Conservation (phyloP, 2,797 vertebrate species). For the Macropodus opercularis region DNA sequence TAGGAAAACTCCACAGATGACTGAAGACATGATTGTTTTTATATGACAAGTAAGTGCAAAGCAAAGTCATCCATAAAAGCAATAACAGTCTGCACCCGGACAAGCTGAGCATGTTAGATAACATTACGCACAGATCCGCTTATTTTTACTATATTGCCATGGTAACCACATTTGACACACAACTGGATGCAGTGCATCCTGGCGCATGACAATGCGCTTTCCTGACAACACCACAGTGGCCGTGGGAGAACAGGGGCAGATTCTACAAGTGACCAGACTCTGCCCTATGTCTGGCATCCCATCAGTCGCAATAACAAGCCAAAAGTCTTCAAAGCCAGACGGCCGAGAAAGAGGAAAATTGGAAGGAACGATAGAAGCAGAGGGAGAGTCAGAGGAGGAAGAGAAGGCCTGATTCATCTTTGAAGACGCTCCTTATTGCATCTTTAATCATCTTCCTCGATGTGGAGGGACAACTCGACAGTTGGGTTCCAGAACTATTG, state of each 20-base stretch:
- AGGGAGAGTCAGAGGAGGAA: slow-evolving; percentile 22
- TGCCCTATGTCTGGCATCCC: slow-evolving; percentile 18
- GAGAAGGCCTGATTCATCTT: slow-evolving; percentile 71
- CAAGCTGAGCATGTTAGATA: background rate
- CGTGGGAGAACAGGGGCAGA: slow-evolving; percentile 6
- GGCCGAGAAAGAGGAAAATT: slow-evolving; percentile 17
- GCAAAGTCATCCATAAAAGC: background rate
- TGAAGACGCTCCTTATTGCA: slow-evolving; percentile 72
- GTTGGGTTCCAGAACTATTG: slow-evolving; percentile 59
- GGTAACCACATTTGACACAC: slow-evolving; percentile 45
- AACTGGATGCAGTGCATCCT: background rate
- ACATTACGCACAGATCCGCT: slow-evolving; percentile 14
- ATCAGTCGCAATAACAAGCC: slow-evolving; percentile 46
- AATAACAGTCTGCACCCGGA: slow-evolving; percentile 11
- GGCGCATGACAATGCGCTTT: background rate
- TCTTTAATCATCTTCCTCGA: slow-evolving; percentile 72
- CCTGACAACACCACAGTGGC: slow-evolving; percentile 4
- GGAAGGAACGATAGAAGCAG: slow-evolving; percentile 9
- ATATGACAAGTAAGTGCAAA: slow-evolving; percentile 1
- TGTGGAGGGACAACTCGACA: slow-evolving; percentile 46
- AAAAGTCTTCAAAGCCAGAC: slow-evolving; percentile 51
- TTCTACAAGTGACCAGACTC: slow-evolving; percentile 33
- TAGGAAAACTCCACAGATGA: background rate
- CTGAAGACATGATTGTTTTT: background rate
- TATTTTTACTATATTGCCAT: slow-evolving; percentile 37